A percentile compares a stretch with the other conserved stretches of the same genome.
These are phyloP conservation scores for Nycticryphes semicollaris DNA, from an alignment of 2,113 vertebrate species.

Conservation along the genomic window DNA sequence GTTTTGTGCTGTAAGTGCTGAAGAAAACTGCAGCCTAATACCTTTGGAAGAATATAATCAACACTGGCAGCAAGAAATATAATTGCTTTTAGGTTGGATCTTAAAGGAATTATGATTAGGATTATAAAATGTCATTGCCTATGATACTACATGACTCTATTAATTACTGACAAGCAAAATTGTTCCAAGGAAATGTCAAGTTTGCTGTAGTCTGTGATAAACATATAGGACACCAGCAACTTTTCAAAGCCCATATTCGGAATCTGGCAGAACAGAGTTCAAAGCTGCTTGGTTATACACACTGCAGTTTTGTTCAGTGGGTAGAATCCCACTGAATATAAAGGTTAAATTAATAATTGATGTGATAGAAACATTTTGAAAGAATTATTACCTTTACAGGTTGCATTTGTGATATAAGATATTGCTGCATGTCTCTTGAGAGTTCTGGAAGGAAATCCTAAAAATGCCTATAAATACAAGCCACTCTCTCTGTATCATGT, in stretches of 20 bases:
- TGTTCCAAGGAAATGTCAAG: background rate
- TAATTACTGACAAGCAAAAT: background rate
- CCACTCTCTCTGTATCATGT: background rate
- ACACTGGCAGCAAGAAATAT: background rate
- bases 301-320: too few relatives aligned
- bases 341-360: slow-evolving; percentile 16
- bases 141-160: background rate
- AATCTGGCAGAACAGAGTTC: too few relatives aligned
- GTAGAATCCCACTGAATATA: background rate
- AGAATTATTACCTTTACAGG: background rate
- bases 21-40: background rate
- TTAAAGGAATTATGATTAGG: background rate
- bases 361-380: background rate
- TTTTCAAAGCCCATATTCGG: too few relatives aligned
- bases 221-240: too few relatives aligned
- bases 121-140: background rate
- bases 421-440: background rate
- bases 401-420: background rate
- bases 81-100: background rate
- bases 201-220: background rate
- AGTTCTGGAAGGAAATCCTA: background rate
- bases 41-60: background rate
- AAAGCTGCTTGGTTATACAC: too few relatives aligned
- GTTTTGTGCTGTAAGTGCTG: background rate
- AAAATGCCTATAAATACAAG: background rate